phyloP scores from a whole-genome alignment of 2,113 vertebrate genomes.

The Lepus timidus region DNA sequence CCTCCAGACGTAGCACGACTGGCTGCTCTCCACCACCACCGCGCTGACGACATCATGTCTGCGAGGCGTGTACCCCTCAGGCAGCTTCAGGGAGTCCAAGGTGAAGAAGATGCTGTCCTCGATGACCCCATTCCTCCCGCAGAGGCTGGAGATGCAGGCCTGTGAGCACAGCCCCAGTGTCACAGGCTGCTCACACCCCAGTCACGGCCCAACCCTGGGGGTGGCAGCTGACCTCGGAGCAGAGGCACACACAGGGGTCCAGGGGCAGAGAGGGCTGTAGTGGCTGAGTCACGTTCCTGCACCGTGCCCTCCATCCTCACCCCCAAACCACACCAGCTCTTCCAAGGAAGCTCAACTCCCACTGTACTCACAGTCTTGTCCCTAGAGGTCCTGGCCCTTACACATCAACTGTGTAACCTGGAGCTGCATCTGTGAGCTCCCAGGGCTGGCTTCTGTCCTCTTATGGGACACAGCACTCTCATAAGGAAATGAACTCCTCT shows the following conservation, averaged over 20 bases:
- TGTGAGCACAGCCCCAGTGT: constrained; percentile 74
- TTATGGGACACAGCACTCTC: neutral
- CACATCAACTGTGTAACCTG: rapidly evolving
- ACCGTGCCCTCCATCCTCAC: too few species aligned
- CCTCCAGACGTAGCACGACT: constrained; percentile 94
- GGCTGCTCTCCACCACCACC: constrained; percentile 95
- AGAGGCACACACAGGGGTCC: too few species aligned
- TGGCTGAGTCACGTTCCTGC: too few species aligned
- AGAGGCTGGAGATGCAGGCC: constrained; percentile 92
- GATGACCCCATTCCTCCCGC: constrained; percentile 90
- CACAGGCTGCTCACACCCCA: too few species aligned
- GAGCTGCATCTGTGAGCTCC: rapidly evolving
- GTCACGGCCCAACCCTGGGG: too few species aligned
- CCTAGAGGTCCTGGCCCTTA: neutral
- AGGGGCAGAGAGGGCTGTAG: too few species aligned
- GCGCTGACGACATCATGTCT: constrained; percentile 91
- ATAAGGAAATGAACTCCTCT: neutral
- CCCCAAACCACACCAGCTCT: too few species aligned
- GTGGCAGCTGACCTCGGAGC: too few species aligned
- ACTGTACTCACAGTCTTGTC: neutral
- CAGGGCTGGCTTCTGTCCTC: neutral
- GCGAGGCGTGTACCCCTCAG: constrained; percentile 89
- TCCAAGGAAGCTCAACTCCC: neutral
- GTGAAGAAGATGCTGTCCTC: constrained; percentile 94
- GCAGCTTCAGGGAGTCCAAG: constrained; percentile 92